These are phyloP conservation scores for Halcyon senegalensis DNA, from an alignment of 2,113 vertebrate species.

Conservation along the genomic window DNA sequence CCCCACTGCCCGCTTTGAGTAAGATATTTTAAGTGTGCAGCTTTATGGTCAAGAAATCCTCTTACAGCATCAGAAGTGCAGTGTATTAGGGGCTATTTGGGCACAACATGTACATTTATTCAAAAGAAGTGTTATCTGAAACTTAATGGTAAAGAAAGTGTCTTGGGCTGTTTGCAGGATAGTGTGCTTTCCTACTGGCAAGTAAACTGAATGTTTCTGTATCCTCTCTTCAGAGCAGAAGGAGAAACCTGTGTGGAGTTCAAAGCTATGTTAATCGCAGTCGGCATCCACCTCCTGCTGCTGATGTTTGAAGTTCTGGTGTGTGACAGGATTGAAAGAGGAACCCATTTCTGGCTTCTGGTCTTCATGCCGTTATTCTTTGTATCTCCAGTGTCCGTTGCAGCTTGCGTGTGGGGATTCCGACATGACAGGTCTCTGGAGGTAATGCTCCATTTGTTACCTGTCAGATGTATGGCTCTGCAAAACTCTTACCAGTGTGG, in stretches of 20 bases:
- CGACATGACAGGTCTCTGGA: slow-evolving; percentile 96
- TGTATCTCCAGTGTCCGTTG: slow-evolving; percentile 95
- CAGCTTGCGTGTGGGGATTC: slow-evolving; percentile 98
- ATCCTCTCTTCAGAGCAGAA: slow-evolving; percentile 83
- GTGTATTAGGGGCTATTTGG: background rate
- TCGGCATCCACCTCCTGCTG: slow-evolving; percentile 94
- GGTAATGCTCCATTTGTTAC: slow-evolving; percentile 64
- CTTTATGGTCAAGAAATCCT: background rate
- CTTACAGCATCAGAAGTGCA: background rate
- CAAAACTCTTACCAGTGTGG: background rate
- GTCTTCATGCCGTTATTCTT: slow-evolving; percentile 99
- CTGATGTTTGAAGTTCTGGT: slow-evolving; percentile 98
- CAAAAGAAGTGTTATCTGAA: background rate
- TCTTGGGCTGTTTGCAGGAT: background rate
- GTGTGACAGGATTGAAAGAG: slow-evolving; percentile 91
- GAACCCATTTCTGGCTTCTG: slow-evolving; percentile 92
- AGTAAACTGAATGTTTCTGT: background rate
- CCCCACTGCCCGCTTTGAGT: background rate
- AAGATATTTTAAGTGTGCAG: background rate
- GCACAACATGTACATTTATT: background rate
- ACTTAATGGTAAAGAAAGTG: background rate
- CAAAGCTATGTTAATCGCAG: slow-evolving; percentile 97
- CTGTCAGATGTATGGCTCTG: background rate
- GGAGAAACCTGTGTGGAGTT: slow-evolving; percentile 99
- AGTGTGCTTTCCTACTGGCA: background rate